A percentile compares a stretch with the other conserved stretches of the same genome.
Conservation (phyloP, 2,888 invertebrate species). For the Laspeyria flexula region DNA sequence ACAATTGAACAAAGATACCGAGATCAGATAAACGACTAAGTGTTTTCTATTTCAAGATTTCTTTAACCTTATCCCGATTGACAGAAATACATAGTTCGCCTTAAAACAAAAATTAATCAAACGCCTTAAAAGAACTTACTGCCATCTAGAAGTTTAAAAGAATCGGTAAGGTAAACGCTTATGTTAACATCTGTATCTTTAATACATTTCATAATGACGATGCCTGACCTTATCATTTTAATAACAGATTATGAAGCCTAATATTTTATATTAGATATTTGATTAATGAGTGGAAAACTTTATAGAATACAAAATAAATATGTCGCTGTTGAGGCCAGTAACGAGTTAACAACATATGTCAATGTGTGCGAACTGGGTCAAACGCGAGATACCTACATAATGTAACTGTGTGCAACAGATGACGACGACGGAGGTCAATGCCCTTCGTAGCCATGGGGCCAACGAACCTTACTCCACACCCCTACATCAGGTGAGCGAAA, state of each 20-base stretch:
- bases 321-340: slow-evolving; percentile 30
- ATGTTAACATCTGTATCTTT: too few relatives aligned
- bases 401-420: slow-evolving; percentile 67
- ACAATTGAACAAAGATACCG: neutral
- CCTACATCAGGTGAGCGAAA: slow-evolving; percentile 53
- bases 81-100: too few relatives aligned
- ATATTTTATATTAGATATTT: slow-evolving; percentile 21
- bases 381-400: slow-evolving; percentile 54
- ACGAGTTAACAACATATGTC: slow-evolving; percentile 42
- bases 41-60: too few relatives aligned
- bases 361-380: slow-evolving; percentile 66
- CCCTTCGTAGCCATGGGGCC: slow-evolving; percentile 57
- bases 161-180: too few relatives aligned
- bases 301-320: slow-evolving; percentile 38
- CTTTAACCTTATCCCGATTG: too few relatives aligned
- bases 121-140: too few relatives aligned
- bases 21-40: neutral
- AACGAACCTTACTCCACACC: slow-evolving; percentile 58
- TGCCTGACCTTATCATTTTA: slow-evolving; percentile 13
- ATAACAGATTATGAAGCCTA: slow-evolving; percentile 22
- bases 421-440: slow-evolving; percentile 63
- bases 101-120: too few relatives aligned
- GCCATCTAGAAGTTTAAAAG: too few relatives aligned
- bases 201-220: neutral
- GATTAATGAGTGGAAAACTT: slow-evolving; percentile 53